Conservation (phyloP, 2,888 invertebrate genomes). For the Drosophila multiciliata region DNA sequence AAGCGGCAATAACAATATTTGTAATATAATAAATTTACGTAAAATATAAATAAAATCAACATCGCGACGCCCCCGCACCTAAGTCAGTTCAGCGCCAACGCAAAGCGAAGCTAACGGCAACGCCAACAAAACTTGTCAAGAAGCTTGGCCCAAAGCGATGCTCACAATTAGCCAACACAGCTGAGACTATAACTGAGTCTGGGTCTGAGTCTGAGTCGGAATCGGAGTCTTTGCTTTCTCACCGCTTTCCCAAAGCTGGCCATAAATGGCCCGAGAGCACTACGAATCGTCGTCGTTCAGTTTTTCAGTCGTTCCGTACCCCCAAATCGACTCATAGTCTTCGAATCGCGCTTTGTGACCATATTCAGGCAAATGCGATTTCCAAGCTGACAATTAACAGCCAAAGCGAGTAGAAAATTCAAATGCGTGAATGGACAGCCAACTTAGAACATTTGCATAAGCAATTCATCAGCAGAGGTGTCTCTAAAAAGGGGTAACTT, state of each 20-base stretch:
- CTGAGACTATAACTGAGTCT: conserved; percentile 17
- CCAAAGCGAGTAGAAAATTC: conserved; percentile 56
- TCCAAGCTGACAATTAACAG: conserved; percentile 75
- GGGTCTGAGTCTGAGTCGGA: conserved; percentile 4
- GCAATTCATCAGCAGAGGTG: conserved; percentile 46
- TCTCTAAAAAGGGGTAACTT: neutral
- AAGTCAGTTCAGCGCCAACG: conserved; percentile 44
- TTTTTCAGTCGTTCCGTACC: conserved; percentile 17
- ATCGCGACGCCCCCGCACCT: conserved; percentile 61
- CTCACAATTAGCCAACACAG: conserved; percentile 71
- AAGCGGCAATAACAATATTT: conserved; percentile 77
- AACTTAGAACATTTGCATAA: conserved; percentile 73
- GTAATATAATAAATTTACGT: conserved; percentile 80
- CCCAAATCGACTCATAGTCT: conserved; percentile 43
- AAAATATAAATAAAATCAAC: conserved; percentile 74
- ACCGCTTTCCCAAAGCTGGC: conserved; percentile 69
- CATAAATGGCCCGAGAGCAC: conserved; percentile 63
- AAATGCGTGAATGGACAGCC: conserved; percentile 36
- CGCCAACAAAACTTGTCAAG: conserved; percentile 59
- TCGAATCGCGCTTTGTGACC: conserved; percentile 61
- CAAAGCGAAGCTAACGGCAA: conserved; percentile 48
- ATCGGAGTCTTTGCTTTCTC: conserved; percentile 65
- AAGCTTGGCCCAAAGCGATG: conserved; percentile 70
- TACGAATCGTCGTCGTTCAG: conserved; percentile 20
- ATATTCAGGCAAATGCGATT: conserved; percentile 76